Evolutionary conservation across 2,888 invertebrate species (phyloP), one percentile per base, ranked within the genome.

Genomic region (Stratiomys singularior): DNA sequence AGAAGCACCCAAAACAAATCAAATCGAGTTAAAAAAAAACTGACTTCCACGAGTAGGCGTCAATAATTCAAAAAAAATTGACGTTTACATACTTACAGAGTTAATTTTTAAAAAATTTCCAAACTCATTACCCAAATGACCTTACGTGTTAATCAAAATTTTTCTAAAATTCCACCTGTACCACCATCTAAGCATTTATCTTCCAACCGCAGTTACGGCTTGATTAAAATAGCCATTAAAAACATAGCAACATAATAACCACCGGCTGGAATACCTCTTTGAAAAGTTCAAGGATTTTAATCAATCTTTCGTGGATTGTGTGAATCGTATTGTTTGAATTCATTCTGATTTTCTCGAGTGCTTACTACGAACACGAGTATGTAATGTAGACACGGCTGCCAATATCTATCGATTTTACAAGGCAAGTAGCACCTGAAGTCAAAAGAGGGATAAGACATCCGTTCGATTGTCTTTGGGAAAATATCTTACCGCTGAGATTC

Each of bases 271-370:
- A 60, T 23, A 60, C 13, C 5, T 60, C 25, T 64, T 64, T 64
- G 64, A 64, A 64, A 64, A 64, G 64, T 64, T 64, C 64, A 64
- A 64, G 64, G 64, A 64, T 64, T 28, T 64, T 18, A 64, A 27
- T 64, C 64, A 64, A 64, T 64, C 64, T 64, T 30, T 25, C 60
- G 15, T 18, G 23, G n/a, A 18, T 18, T 18, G 52, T 18, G 18
- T 52, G n/a, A n/a, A n/a, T 52, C 52, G 4, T 52, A 13, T 4
- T 52, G 15, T 52, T 15, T 15, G 15, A 52, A 52, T 9, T 18
- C 18, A 52, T 52, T 52, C 18, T 52, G 52, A 18, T 52, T 9
- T 52, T 18, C 18, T 9, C 52, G 52, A 18, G 37, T 37, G 9
- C 37, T 9, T 37, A 9, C 18, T 9, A 13, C 52, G 15, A 5